Evolutionary conservation across 2,797 vertebrate genomes (phyloP), one percentile per base, ranked within the genome.

Genomic region (Tapirus indicus): DNA sequence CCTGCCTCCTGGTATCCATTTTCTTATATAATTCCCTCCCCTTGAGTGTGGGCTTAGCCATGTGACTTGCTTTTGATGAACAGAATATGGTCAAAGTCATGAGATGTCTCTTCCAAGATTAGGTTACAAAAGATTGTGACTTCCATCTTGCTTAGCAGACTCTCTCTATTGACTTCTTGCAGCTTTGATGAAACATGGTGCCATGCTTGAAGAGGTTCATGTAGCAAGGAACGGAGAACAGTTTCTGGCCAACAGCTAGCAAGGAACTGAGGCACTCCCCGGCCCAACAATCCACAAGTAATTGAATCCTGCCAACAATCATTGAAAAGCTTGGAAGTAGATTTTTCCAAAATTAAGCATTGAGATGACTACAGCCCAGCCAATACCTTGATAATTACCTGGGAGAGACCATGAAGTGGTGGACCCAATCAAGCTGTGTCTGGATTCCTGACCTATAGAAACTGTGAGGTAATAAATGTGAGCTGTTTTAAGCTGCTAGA

Each of bases 41-140:
- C 1, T 72, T 91, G 64, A 60, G n/a, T 38, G 2, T 60, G 16
- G 27, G 17, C 29, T 93, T 68, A 38, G 64, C 10, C 79, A 79
- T 91, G 60, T 68, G 44, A 77, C 16, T 74, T 93, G n/a, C 16
- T 93, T 95, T 62, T 95, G 44, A 88, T 75, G 8, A 84, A 78
- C 5, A 79, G 5, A 91, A 69, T 79, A 44, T 84, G n/a, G 52
- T 38, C 32, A 93, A 90, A 56, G 18, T 83, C 41, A 83, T 20
- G 5, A 60, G 35, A 89, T 89, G 11, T 80, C 35, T 80, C n/a
- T 52, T 80, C 17, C 47, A 85, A 77, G 23, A 82, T 87, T 64
- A 77, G 54, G 54, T 66, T 95, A 82, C 49, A 60, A 79, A 92
- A 86, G 23, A 82, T 29, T 66, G 49, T 75, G 17, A 86, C 14